Conservation (phyloP, 1,140 invertebrate species). For the Leucophenga varia region DNA sequence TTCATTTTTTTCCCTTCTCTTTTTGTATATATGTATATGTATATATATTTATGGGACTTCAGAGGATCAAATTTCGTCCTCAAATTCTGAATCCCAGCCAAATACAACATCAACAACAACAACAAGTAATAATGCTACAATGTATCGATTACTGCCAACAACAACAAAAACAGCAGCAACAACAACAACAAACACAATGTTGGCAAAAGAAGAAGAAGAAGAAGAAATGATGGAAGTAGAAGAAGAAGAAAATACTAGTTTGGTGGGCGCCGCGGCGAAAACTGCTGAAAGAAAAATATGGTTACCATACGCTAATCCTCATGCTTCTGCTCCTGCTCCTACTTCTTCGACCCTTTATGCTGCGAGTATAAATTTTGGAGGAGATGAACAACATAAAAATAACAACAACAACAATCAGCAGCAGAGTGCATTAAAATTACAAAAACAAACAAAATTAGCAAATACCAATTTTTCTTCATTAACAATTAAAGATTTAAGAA, state of each 20-base stretch:
- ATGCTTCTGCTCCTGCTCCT: too few species aligned
- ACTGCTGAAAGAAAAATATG: conserved; percentile 6
- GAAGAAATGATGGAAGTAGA: conserved; percentile 10
- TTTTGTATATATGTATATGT: conserved; percentile 1
- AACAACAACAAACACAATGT: background rate
- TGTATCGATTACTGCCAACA: background rate
- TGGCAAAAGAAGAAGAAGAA: conserved; percentile 6
- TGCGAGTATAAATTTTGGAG: too few species aligned
- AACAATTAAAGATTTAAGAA: background rate
- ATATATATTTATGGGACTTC: conserved; percentile 9
- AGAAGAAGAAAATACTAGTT: conserved; percentile 4
- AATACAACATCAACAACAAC: conserved; percentile 14
- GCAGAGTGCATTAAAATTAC: too few species aligned
- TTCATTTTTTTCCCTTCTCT: conserved; percentile 12
- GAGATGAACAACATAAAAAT: too few species aligned
- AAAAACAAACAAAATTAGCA: too few species aligned
- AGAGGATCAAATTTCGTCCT: conserved; percentile 39
- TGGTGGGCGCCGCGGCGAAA: too few species aligned
- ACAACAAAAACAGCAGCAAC: conserved; percentile 11
- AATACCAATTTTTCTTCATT: background rate
- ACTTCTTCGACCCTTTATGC: too few species aligned
- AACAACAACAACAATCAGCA: too few species aligned
- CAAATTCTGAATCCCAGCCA: conserved; percentile 13
- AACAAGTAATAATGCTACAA: conserved; percentile 15
- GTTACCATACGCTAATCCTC: background rate